phyloP scores from a whole-genome alignment of 2,113 vertebrate genomes.

The Bufo bufo region DNA sequence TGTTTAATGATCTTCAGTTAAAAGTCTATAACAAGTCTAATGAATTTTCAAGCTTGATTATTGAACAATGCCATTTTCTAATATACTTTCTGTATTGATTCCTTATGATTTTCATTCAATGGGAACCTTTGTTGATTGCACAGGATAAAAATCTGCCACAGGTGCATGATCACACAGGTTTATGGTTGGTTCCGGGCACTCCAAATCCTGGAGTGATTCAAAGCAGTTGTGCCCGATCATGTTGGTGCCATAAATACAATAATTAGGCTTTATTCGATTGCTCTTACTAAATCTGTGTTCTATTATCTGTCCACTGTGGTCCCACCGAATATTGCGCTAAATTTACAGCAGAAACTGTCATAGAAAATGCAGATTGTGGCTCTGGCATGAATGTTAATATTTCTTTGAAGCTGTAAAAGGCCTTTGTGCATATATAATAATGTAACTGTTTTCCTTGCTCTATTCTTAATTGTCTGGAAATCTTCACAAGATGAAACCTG shows the following conservation, averaged over 20 bases:
- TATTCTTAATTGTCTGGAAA: slow-evolving; percentile 18
- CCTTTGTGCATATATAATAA: slow-evolving; percentile 26
- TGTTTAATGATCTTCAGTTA: too few relatives aligned
- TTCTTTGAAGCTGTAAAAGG: slow-evolving; percentile 28
- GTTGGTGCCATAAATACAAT: background rate
- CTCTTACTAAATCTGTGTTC: background rate
- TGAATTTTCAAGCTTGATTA: too few relatives aligned
- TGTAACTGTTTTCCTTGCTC: slow-evolving; percentile 15
- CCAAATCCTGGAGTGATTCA: background rate
- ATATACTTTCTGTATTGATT: too few relatives aligned
- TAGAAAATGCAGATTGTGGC: slow-evolving; percentile 19
- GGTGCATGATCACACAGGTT: background rate
- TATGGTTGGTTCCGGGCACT: background rate
- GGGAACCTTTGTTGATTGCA: background rate
- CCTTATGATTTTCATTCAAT: background rate
- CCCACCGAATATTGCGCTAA: background rate
- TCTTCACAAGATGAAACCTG: slow-evolving; percentile 28
- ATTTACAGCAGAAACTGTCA: background rate
- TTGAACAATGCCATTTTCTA: too few relatives aligned
- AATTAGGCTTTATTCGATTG: background rate
- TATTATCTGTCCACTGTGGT: background rate
- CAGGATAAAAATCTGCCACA: background rate
- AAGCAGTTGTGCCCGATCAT: background rate
- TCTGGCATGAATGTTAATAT: slow-evolving; percentile 26
- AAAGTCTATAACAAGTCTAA: too few relatives aligned